Evolutionary conservation across 2,113 vertebrate genomes (phyloP).

Genomic region (Euleptes europaea): DNA sequence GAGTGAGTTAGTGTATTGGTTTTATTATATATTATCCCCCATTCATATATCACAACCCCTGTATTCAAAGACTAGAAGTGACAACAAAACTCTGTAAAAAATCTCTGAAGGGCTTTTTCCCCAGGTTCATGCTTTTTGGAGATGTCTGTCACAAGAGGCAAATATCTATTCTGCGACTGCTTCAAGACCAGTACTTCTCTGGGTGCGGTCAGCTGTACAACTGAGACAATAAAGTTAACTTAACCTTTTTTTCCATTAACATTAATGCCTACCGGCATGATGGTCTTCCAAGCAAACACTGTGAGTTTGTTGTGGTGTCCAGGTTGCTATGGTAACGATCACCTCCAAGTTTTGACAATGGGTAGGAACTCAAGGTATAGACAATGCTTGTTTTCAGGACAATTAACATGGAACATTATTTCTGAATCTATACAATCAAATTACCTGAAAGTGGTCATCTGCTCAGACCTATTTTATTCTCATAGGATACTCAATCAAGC

Average conservation of each 20-base stretch:
- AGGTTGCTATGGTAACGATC: fast-evolving
- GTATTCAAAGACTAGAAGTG: not conserved
- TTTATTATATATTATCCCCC: not conserved
- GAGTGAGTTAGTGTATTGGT: not conserved
- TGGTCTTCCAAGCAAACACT: not conserved
- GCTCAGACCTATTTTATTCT: not conserved
- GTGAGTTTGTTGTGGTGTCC: not conserved
- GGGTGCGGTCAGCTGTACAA: not conserved
- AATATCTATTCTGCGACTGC: not conserved
- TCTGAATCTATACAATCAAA: not conserved
- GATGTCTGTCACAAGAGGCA: not conserved
- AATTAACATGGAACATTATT: not conserved
- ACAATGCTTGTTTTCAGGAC: not conserved
- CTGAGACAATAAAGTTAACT: not conserved
- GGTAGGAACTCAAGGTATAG: not conserved
- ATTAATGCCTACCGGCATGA: not conserved
- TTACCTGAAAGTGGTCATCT: not conserved
- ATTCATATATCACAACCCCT: not conserved
- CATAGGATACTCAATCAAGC: not conserved
- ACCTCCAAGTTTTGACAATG: not conserved
- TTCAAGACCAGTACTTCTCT: not conserved
- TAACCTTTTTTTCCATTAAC: not conserved
- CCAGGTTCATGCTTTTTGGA: not conserved
- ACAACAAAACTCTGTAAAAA: not conserved
- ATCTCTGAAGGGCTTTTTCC: not conserved